Evolutionary conservation across 92 coral and sea anemone species (phyloP), one percentile per base, ranked within the genome.

Genomic region (Palythoa caribaeorum): DNA sequence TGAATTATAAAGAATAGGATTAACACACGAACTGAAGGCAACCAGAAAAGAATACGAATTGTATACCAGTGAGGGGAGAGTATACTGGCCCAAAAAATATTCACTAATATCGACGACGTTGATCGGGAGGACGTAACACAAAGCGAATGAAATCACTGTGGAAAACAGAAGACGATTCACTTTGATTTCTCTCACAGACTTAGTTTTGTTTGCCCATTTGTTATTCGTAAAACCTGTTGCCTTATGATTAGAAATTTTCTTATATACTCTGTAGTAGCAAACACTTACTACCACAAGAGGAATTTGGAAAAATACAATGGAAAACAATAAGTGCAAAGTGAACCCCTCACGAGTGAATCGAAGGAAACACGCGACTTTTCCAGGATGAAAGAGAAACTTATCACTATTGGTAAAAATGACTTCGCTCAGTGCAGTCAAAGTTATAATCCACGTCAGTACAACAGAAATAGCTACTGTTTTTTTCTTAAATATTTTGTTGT

Each of bases 111-210:
- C 77, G n/a, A 73, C n/a, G n/a, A 8, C n/a, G 77, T 38, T 73
- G 11, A 73, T 2, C 12, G 77, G 77, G 51, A 73, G 48, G 3
- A 10, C 77, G 50, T 50, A 73, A 50, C 77, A 73, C 10, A 73
- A 14, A 7, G 52, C 51, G 38, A 73, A 73, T 39, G 77, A 73
- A 38, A 73, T 73, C n/a, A 73, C 77, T 9, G 10, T 48, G 7
- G 51, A 48, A 13, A 73, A 5, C 13, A 73, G 77, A 12, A 73
- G n/a, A 12, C n/a, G 13, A 19, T 73, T 73, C 50, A 73, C 54
- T 73, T 73, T 73, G 77, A 73, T 73, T 6, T 73, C 77, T 9
- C 6, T 38, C n/a, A 73, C 77, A 73, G 77, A 73, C n/a, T 19
- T 19, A 7, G 54, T n/a, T 7, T 4, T 19, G 13, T 39, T 73